These are phyloP conservation scores for Amorpha juglandis DNA, from an alignment of 2,888 invertebrate species.

Conservation along the genomic window DNA sequence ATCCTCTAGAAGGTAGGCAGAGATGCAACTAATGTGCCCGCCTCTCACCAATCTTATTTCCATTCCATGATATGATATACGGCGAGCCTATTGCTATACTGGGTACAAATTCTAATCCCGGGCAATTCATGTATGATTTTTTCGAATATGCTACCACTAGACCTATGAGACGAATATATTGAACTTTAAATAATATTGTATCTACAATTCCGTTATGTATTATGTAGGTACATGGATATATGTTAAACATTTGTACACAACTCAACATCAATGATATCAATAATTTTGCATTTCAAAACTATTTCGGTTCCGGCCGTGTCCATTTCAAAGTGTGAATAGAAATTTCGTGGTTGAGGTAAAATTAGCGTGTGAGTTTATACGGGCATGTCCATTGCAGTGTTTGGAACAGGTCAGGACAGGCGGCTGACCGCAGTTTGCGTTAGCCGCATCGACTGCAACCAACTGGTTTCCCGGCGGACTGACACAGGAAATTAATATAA, in stretches of 20 bases:
- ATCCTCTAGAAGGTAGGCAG: too few relatives aligned
- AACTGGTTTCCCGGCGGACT: slow-evolving; percentile 66
- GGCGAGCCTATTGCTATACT: too few relatives aligned
- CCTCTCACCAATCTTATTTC: too few relatives aligned
- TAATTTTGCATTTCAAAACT: slow-evolving; percentile 20
- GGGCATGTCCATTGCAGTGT: slow-evolving; percentile 72
- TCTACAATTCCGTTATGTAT: too few relatives aligned
- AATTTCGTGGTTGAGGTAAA: slow-evolving; percentile 65
- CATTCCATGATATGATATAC: too few relatives aligned
- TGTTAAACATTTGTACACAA: background rate
- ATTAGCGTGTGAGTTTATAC: slow-evolving; percentile 74
- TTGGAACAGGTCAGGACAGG: slow-evolving; percentile 68
- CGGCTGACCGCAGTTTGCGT: slow-evolving; percentile 72
- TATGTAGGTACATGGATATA: too few relatives aligned
- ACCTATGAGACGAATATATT: too few relatives aligned
- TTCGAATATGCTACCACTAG: too few relatives aligned
- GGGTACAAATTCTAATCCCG: too few relatives aligned
- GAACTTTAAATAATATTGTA: too few relatives aligned
- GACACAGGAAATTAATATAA: slow-evolving; percentile 82
- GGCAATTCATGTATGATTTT: too few relatives aligned
- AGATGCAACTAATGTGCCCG: too few relatives aligned
- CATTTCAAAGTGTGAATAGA: slow-evolving; percentile 58
- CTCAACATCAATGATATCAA: background rate
- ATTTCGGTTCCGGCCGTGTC: slow-evolving; percentile 39
- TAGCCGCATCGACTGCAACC: slow-evolving; percentile 69